A percentile compares a stretch with the other conserved stretches of the same genome.
Conservation (phyloP, 2,888 invertebrate genomes). For the Leucoptera coffeella region DNA sequence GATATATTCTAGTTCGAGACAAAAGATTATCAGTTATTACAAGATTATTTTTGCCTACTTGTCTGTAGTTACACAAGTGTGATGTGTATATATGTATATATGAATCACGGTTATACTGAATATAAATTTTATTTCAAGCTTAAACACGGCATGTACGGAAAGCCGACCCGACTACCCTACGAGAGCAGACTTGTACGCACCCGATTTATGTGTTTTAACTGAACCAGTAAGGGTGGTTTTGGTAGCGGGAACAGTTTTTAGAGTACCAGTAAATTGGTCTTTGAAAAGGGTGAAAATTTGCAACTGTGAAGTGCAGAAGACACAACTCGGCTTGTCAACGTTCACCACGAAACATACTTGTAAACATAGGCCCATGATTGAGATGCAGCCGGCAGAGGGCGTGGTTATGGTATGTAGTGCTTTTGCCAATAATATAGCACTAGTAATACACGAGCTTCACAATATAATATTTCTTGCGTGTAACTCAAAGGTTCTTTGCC, state of each 20-base stretch:
- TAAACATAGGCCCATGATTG: slow-evolving; percentile 22
- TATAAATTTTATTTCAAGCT: too few species aligned
- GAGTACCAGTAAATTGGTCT: slow-evolving; percentile 23
- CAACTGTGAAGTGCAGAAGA: slow-evolving; percentile 33
- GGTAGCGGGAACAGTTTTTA: slow-evolving; percentile 27
- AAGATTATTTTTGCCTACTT: too few species aligned
- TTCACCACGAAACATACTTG: slow-evolving; percentile 36
- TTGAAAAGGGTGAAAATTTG: slow-evolving; percentile 35
- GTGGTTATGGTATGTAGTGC: slow-evolving; percentile 23
- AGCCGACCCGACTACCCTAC: slow-evolving; percentile 27
- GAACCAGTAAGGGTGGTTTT: slow-evolving; percentile 25
- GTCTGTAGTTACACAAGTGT: too few species aligned
- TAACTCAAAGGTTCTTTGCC: too few species aligned
- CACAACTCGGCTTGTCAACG: slow-evolving; percentile 27
- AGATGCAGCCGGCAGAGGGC: slow-evolving; percentile 22
- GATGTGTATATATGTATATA: too few species aligned
- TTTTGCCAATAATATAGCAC: too few species aligned
- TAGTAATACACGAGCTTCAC: too few species aligned
- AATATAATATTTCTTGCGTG: too few species aligned
- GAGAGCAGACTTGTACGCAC: slow-evolving; percentile 24
- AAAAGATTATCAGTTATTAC: too few species aligned
- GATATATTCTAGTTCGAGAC: too few species aligned
- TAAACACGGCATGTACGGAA: slow-evolving; percentile 26
- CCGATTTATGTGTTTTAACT: slow-evolving; percentile 24
- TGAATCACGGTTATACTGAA: too few species aligned